These are phyloP conservation scores for Aptenodytes forsteri DNA, from an alignment of 2,113 vertebrate species.

Conservation along the genomic window DNA sequence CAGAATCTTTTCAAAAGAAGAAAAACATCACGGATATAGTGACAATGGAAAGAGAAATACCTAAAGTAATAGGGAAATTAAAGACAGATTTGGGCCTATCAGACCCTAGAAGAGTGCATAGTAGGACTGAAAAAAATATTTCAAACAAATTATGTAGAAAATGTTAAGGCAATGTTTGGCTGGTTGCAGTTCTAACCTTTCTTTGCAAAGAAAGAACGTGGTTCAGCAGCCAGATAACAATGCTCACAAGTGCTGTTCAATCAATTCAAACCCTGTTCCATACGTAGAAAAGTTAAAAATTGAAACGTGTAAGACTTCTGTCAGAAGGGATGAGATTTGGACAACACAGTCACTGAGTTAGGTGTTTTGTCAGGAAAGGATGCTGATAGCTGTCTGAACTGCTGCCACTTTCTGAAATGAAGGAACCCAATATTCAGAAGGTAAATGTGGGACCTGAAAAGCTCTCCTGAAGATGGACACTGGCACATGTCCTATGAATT, in stretches of 20 bases:
- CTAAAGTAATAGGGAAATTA: neutral
- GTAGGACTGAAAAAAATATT: neutral
- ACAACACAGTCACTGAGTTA: neutral
- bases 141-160: neutral
- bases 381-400: rapidly evolving
- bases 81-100: neutral
- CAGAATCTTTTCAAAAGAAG: neutral
- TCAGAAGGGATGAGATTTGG: neutral
- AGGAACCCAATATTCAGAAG: neutral
- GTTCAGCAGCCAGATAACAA: neutral
- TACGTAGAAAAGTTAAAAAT: rapidly evolving
- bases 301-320: rapidly evolving
- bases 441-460: neutral
- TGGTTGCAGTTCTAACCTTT: neutral
- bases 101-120: neutral
- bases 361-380: neutral
- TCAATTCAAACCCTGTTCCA: neutral
- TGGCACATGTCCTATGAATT: rapidly evolving
- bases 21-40: neutral
- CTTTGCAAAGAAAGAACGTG: neutral
- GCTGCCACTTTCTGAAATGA: rapidly evolving
- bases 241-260: neutral
- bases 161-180: neutral
- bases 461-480: neutral
- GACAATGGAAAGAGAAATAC: neutral